A percentile compares a stretch with the other conserved stretches of the same genome.
Conservation (phyloP, 2,888 invertebrate genomes). For the Leptopilina drosophilae region DNA sequence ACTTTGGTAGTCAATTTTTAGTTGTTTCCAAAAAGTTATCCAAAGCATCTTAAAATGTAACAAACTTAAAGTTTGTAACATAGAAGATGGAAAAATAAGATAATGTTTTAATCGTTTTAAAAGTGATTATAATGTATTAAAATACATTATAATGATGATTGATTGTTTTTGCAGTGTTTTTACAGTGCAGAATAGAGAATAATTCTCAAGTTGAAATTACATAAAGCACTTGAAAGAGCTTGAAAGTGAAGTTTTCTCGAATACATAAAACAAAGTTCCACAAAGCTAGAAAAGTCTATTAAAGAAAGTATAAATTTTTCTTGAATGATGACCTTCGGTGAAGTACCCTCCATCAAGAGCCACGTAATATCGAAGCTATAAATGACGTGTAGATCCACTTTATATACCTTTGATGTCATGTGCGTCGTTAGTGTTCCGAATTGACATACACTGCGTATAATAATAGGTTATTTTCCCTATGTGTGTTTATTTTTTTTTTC, state of each 20-base stretch:
- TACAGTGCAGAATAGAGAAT: neutral
- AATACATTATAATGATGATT: no score
- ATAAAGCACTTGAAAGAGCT: no score
- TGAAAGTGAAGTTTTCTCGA: no score
- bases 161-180: no score
- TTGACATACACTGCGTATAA: constrained; percentile 51
- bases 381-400: constrained; percentile 38
- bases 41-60: no score
- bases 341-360: constrained; percentile 32
- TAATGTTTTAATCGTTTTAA: no score
- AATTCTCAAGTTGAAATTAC: neutral
- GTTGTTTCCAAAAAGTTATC: no score
- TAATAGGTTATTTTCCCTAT: constrained; percentile 55
- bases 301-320: neutral
- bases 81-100: no score
- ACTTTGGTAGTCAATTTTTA: no score
- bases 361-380: constrained; percentile 13
- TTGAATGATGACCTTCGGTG: constrained; percentile 24
- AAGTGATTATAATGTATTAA: no score
- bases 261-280: no score
- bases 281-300: neutral
- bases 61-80: no score
- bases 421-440: neutral
- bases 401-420: constrained; percentile 13
- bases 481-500: constrained; percentile 59